Evolutionary conservation across 2,888 invertebrate species (phyloP).

Genomic region (Julus scandinavius): DNA sequence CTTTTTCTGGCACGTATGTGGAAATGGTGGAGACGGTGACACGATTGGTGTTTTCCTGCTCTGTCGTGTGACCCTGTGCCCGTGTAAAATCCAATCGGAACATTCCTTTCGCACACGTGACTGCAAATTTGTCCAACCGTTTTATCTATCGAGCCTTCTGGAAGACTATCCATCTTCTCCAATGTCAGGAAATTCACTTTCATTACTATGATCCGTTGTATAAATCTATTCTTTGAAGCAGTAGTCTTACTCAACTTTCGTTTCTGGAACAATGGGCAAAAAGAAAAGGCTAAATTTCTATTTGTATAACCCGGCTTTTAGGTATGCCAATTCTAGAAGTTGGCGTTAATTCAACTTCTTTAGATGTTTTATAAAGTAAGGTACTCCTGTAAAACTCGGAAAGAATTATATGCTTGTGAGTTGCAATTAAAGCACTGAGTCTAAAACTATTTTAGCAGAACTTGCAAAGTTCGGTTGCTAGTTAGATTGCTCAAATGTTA

Average conservation of each 20-base stretch:
- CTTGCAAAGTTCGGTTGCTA: no score
- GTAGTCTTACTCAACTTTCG: neutral
- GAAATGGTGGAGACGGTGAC: no score
- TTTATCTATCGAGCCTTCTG: neutral
- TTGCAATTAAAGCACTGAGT: no score
- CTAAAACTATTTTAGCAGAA: no score
- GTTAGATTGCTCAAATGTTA: no score
- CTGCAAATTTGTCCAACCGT: neutral
- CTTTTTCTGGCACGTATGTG: neutral
- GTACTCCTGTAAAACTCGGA: no score
- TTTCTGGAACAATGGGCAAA: neutral
- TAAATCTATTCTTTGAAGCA: neutral
- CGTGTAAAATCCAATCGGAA: neutral
- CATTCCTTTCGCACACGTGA: neutral
- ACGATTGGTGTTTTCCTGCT: neutral
- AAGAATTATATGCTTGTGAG: no score
- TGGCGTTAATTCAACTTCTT: no score
- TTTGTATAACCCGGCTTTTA: no score
- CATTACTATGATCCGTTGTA: neutral
- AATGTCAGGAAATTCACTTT: neutral
- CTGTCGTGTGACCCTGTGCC: neutral
- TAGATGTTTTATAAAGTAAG: no score
- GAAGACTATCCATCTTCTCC: neutral
- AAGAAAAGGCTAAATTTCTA: no score
- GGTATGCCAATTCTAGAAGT: no score